Base-by-base conservation (phyloP, 1,140 invertebrate genomes). In the Zeugodacus cucurbitae region DNA sequence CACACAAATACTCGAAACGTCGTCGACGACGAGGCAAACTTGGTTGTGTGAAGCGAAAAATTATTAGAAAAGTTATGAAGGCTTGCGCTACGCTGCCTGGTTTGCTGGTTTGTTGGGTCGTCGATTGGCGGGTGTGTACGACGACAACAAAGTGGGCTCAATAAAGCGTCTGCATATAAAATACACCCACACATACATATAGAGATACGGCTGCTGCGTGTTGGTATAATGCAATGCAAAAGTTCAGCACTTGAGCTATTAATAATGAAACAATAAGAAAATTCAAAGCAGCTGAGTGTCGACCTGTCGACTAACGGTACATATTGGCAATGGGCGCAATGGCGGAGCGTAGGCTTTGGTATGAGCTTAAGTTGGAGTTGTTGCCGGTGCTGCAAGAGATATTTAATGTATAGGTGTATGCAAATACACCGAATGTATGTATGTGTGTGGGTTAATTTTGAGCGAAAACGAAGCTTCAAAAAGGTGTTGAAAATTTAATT, bases 21-120 rank as follows among this genome's bases (percentile, higher is more conserved):
- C n/a, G n/a, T n/a, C 41, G 14, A 3, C 74, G 41, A 82, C 8
- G n/a, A n/a, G n/a, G 41, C 67, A 74, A 74, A 74, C 67, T 74
- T 74, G 67, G 34, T 74, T 74, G 74, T 34, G 37, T 82, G 74
- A 48, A 82, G 74, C 74, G 74, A n/a, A 82, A 82, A 54, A 82
- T 82, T 82, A 82, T 82, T 82, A 82, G 41, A 82, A 82, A 82
- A 82, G 74, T 82, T 82, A 82, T 82, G 74, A 82, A 82, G 41
- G 74, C 37, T n/a, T 82, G 48, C n/a, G 29, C n/a, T n/a, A n/a
- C n/a, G 41, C 58, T 62, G 0, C 22, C 58, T 26, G 22, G 58
- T 20, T 22, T 20, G n/a, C 58, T 17, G 48, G 2, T 2, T 54
- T 17, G n/a, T 4, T 59, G 22, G 4, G 20, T n/a, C 20, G 3